phyloP scores from a whole-genome alignment of 92 coral and sea anemone species.

The Virgularia gustaviana region DNA sequence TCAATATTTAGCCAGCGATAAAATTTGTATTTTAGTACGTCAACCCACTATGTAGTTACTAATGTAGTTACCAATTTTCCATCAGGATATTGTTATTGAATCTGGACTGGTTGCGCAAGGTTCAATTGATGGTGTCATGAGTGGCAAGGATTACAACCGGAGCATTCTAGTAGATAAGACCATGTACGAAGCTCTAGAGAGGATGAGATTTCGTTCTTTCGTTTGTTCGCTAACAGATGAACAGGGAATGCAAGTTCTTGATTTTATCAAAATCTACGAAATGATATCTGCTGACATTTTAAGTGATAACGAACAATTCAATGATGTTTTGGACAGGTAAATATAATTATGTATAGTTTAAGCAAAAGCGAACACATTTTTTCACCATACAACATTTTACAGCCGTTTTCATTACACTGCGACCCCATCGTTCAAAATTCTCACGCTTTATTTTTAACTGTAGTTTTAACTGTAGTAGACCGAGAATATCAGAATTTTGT shows the following conservation, averaged over 20 bases:
- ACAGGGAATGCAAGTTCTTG: background rate
- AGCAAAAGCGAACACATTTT: background rate
- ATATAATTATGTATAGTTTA: background rate
- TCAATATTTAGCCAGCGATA: background rate
- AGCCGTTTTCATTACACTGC: too few species aligned
- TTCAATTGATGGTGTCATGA: background rate
- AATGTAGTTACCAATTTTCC: background rate
- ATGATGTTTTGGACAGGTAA: background rate
- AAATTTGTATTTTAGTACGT: background rate
- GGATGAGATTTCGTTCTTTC: constrained; percentile 1
- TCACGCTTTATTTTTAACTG: too few species aligned
- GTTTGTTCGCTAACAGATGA: background rate
- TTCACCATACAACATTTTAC: background rate
- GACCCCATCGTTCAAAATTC: too few species aligned
- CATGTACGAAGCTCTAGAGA: background rate
- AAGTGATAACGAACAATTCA: background rate
- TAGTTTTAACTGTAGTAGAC: too few species aligned
- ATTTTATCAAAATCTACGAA: background rate
- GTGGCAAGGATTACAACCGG: background rate
- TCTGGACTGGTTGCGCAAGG: constrained; percentile 1
- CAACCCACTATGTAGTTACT: background rate
- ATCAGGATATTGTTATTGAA: background rate
- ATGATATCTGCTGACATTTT: background rate
- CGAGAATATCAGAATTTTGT: too few species aligned
- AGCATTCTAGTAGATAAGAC: background rate